Base-by-base conservation (phyloP, 2,113 vertebrate genomes). In the Butorides virescens region DNA sequence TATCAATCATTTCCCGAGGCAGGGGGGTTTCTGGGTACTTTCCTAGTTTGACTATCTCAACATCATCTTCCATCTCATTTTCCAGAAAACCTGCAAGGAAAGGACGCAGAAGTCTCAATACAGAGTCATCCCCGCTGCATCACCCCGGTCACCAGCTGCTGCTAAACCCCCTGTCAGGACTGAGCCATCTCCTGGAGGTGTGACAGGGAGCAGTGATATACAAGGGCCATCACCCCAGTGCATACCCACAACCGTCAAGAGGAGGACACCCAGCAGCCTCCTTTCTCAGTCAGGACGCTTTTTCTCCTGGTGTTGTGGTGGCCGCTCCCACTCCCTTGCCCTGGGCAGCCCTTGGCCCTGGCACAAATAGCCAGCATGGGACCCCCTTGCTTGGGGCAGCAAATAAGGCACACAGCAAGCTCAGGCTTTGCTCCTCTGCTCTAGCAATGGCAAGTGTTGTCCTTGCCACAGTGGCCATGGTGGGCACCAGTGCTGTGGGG, bases 1-100 rank as follows among this genome's bases (percentile, higher is more conserved):
- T 90, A 66, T 97, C 96, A 63, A 98, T 98, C 98, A 98, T 98
- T 89, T 98, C 98, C 87, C 98, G 95, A 32, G 98, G 98, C 30
- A 98, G 84, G 8, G 98, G 98, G 0, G 97, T 98, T 32, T 93
- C 97, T 3, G 98, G 98, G 30, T 95, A 95, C 77, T 98, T 98
- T 75, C 98, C 98, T 10, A 83, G 91, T 88, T 95, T 90, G 29
- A 95, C 92, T 59, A 95, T 85, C 17, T 65, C 78, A 77, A 96
- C 80, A 21, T 96, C 95, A 21, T 97, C 96, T 86, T 97, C 93
- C 97, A 98, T 98, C 92, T 99, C 98, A 49, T 97, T 98, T 96
- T 98, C 98, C 85, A 99, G 96, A 95, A 98, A 99, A 76, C 98
- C 98, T 99, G 89, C 52, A 77, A 85, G 44, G 26, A 95, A 95